phyloP scores from a whole-genome alignment of 2,888 invertebrate species.

The Apamea epomidion region DNA sequence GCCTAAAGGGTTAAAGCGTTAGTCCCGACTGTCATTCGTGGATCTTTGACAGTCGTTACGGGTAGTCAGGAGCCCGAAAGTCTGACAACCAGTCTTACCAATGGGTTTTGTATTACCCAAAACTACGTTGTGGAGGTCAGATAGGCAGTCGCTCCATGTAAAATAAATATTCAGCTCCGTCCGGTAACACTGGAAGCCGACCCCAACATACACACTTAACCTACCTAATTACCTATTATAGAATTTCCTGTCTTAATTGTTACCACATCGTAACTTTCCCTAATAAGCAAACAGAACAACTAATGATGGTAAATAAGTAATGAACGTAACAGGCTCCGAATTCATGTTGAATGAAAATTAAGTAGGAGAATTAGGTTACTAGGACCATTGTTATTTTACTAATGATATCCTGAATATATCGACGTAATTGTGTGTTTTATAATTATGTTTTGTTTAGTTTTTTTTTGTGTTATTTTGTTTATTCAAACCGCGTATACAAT shows the following conservation, averaged over 20 bases:
- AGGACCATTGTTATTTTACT: conserved; percentile 19
- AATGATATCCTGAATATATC: conserved; percentile 29
- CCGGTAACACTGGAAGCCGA: too few relatives aligned
- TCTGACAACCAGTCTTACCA: too few relatives aligned
- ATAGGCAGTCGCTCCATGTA: too few relatives aligned
- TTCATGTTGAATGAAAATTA: conserved; percentile 58
- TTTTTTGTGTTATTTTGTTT: conserved; percentile 2
- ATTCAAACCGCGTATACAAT: not conserved
- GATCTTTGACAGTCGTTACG: too few relatives aligned
- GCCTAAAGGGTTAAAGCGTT: too few relatives aligned
- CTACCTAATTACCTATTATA: not conserved
- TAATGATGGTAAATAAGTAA: conserved; percentile 46
- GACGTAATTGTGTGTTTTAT: conserved; percentile 21
- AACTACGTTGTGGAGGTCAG: too few relatives aligned
- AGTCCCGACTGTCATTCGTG: too few relatives aligned
- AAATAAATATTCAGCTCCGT: too few relatives aligned
- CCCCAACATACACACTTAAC: not conserved
- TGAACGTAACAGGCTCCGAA: conserved; percentile 22
- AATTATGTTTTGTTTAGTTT: not conserved
- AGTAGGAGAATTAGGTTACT: conserved; percentile 22
- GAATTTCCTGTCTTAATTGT: conserved; percentile 11
- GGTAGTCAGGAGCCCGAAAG: too few relatives aligned
- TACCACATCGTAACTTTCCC: conserved; percentile 8
- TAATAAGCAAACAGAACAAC: conserved; percentile 37
- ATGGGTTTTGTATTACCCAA: too few relatives aligned